Evolutionary conservation across 1,140 invertebrate species (phyloP), one percentile per base, ranked within the genome.

Genomic region (Harlomillsia oculata): DNA sequence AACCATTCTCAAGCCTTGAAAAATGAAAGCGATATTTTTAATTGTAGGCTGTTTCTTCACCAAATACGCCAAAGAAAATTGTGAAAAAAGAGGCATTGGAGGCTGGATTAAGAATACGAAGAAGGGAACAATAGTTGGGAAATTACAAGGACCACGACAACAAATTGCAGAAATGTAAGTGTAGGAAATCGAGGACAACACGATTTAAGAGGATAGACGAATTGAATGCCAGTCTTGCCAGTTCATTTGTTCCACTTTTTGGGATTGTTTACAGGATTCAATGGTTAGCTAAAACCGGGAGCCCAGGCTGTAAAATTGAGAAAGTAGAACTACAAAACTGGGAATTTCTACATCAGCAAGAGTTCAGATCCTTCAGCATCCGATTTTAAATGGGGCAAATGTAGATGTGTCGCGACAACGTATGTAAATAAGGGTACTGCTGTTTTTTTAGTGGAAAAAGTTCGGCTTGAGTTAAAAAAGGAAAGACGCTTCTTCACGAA

Each of bases 21-120:
- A n/a, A n/a, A n/a, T n/a, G n/a, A n/a, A n/a, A n/a, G n/a, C n/a
- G n/a, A n/a, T n/a, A n/a, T n/a, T 58, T 61, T 60, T 61, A 21
- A 60, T 65, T 53, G 65, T 41, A 91, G 88, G 87, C 56, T 80
- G 83, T 65, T 87, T 83, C 69, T 89, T 90, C 69, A 87, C 87
- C 13, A 91, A 91, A 73, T 89, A 87, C 68, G 85, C 85, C 64
- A 82, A 84, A 64, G 87, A 90, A 65, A 74, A 84, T 53, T 81
- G 80, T 26, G 77, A 79, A 55, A 75, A 82, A 62, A 71, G 87
- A 14, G 80, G 79, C 32, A 76, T 92, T 14, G 79, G 78, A 26
- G 89, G 89, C n/a, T 93, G 89, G 89, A 83, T 92, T 50, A 91
- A 91, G 70, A 89, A 90, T 67, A 82, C 81, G n/a, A 87, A 84